Base-by-base conservation (phyloP, 53 echinoderm and acorn worm genomes). In the Astropecten irregularis region DNA sequence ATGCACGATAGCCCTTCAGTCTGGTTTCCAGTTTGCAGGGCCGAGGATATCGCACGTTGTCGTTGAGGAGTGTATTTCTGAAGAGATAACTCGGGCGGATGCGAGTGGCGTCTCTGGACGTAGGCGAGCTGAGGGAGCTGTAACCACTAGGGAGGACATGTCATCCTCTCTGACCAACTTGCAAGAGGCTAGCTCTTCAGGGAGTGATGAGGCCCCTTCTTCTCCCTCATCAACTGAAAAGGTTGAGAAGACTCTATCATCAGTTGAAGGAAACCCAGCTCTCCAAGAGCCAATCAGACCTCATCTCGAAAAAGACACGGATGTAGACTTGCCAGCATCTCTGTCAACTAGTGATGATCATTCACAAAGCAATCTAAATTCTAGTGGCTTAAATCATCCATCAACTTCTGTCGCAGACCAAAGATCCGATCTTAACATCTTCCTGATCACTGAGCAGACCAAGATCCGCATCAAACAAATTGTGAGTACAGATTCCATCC, bases 11-110 rank as follows among this genome's bases (percentile, higher is more conserved):
- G 46, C 60, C 0, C 0, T 79, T 9, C 46, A 61, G 48, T 48
- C 79, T 19, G 62, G 46, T 44, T 60, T 47, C 47, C 28, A 28
- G 7, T 65, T 65, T 28, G 37, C 79, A 9, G 79, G 79, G 13
- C 86, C 86, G 30, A 62, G 61, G 66, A 76, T 85, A 50, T 35
- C 66, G 0, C 50, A 64, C 23, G 27, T 85, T 9, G 18, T 52
- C 4, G 54, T 85, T 21, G 86, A 85, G 13, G 63, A 85, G 21
- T 51, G 54, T 16, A 25, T 11, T 22, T 3, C 58, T 14, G 14
- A 66, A 0, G 30, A 21, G 23, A 71, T 1, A 0, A 46, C 18
- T 27, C 46, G 48, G 40, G 2, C 31, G 37, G 82, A 8, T 2
- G 22, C 21, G 37, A 11, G 44, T 3, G 19, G 46, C 56, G 60